These are phyloP conservation scores for Arvicanthis niloticus DNA, from an alignment of 2,113 vertebrate genomes.

Conservation along the genomic window DNA sequence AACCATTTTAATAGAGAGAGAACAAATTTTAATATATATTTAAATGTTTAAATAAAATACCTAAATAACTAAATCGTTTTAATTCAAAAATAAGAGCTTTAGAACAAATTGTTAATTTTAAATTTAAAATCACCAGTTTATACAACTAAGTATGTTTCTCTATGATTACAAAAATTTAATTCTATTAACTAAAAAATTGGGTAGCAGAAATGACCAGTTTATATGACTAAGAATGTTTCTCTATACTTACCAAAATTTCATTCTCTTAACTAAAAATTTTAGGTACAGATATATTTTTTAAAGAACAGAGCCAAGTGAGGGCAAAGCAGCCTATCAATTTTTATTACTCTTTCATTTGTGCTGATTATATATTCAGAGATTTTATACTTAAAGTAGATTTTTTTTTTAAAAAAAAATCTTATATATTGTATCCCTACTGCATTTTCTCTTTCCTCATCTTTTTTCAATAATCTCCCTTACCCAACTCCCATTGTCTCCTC, in stretches of 20 bases:
- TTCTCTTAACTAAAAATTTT: neutral
- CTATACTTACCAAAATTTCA: neutral
- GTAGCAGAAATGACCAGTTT: neutral
- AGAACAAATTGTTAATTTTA: neutral
- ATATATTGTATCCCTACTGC: no score
- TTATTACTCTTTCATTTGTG: neutral
- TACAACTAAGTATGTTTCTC: neutral
- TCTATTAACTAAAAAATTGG: neutral
- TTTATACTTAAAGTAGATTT: neutral
- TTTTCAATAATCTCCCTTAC: no score
- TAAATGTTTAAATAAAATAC: neutral
- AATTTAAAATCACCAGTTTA: neutral
- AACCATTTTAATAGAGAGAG: neutral
- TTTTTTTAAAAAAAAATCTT: no score
- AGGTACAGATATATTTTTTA: neutral
- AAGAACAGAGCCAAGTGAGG: neutral
- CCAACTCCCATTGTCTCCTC: no score
- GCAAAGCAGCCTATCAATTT: fast-evolving
- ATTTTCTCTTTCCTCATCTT: no score
- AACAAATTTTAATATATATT: constrained; percentile 18
- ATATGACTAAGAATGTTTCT: neutral
- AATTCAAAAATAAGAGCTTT: neutral
- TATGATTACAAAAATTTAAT: neutral
- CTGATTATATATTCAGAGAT: neutral
- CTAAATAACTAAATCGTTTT: neutral